phyloP scores from a whole-genome alignment of 2,797 vertebrate species.

The Emydoidea blandingii region DNA sequence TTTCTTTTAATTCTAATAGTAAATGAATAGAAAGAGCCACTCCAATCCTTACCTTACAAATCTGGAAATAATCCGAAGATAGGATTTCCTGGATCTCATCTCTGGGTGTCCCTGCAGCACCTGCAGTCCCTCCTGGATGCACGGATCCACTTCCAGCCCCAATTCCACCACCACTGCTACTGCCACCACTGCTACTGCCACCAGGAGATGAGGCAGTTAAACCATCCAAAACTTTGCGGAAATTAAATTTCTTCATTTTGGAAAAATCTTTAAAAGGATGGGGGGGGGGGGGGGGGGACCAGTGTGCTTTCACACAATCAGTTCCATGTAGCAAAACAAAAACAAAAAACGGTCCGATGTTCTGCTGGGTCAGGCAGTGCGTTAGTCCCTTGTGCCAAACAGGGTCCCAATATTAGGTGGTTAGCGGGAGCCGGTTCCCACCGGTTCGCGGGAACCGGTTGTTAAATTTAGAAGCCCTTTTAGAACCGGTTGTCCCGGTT shows the following conservation, averaged over 20 bases:
- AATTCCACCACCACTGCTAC: conserved; percentile 74
- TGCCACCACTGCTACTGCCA: conserved; percentile 83
- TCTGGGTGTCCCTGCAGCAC: conserved; percentile 86
- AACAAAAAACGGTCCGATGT: conserved; percentile 36
- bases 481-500: too few species aligned
- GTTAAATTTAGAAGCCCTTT: too few species aligned
- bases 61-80: conserved; percentile 95
- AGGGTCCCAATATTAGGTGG: conserved; percentile 19
- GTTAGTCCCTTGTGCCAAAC: conserved; percentile 36
- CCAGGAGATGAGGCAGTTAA: conserved; percentile 94
- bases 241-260: conserved; percentile 97
- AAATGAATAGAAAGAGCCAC: background rate
- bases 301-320: conserved; percentile 55
- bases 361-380: conserved; percentile 69
- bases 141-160: conserved; percentile 76
- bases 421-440: too few species aligned
- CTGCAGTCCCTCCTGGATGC: conserved; percentile 87
- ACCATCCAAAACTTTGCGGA: conserved; percentile 97
- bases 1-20: background rate
- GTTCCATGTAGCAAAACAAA: conserved; percentile 7
- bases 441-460: too few species aligned
- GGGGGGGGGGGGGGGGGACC: background rate
- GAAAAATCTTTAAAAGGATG: conserved; percentile 68
- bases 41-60: conserved; percentile 91
- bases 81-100: conserved; percentile 95